phyloP scores from a whole-genome alignment of 2,113 vertebrate genomes.

The Mellivora capensis region DNA sequence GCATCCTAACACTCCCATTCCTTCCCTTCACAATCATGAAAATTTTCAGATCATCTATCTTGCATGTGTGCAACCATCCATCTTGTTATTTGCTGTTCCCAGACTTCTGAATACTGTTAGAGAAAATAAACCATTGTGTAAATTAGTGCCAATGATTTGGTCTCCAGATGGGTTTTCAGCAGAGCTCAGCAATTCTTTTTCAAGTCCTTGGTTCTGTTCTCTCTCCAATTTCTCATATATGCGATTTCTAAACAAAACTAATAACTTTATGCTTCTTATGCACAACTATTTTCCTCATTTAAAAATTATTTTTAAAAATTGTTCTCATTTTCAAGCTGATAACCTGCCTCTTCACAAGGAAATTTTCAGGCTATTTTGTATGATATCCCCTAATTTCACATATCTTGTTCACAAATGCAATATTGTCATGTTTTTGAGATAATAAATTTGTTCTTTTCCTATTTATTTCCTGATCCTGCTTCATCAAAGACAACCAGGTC shows the following conservation, averaged over 20 bases:
- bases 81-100: neutral
- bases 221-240: neutral
- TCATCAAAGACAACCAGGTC: neutral
- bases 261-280: neutral
- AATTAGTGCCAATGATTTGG: neutral
- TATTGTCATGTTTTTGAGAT: neutral
- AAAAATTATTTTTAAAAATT: neutral
- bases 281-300: neutral
- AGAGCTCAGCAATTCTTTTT: conserved; percentile 47
- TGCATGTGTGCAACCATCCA: neutral
- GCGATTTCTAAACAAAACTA: conserved; percentile 10
- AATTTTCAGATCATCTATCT: neutral
- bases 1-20: neutral
- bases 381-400: neutral
- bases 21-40: neutral
- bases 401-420: neutral
- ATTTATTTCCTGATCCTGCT: neutral
- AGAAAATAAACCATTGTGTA: conserved; percentile 45
- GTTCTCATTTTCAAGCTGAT: neutral
- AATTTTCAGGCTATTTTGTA: neutral
- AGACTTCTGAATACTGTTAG: conserved; percentile 32
- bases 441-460: neutral
- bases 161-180: conserved; percentile 54
- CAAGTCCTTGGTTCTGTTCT: neutral
- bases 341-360: conserved; percentile 4